Evolutionary conservation across 2,113 vertebrate genomes (phyloP).

Genomic region (Callionymus lyra): DNA sequence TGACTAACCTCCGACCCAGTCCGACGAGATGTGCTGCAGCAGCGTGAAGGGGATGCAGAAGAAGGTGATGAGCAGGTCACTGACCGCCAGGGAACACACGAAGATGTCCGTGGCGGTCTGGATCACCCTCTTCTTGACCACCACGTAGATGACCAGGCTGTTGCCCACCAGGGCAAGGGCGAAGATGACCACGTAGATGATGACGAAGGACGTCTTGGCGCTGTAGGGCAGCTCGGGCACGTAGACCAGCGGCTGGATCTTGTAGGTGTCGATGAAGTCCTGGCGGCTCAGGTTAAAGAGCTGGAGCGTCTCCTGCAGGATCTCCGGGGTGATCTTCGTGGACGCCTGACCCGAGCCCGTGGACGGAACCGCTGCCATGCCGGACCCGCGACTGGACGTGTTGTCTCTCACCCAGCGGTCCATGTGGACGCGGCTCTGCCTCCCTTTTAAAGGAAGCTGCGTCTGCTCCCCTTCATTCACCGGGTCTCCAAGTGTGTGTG

Average conservation of each 20-base stretch:
- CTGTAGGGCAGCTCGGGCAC: slow-evolving; percentile 64
- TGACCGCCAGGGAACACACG: slow-evolving; percentile 73
- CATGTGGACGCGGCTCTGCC: slow-evolving; percentile 5
- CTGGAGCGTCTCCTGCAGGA: slow-evolving; percentile 62
- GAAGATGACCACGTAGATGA: slow-evolving; percentile 70
- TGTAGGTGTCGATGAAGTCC: slow-evolving; percentile 71
- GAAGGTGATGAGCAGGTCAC: slow-evolving; percentile 78
- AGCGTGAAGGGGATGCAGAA: slow-evolving; percentile 75
- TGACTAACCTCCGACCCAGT: slow-evolving; percentile 74
- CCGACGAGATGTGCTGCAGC: slow-evolving; percentile 73
- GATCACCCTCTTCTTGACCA: slow-evolving; percentile 59
- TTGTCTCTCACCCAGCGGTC: slow-evolving; percentile 4
- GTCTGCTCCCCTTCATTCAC: no score
- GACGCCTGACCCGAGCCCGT: slow-evolving; percentile 28
- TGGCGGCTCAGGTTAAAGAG: slow-evolving; percentile 69
- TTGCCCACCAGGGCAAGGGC: slow-evolving; percentile 71
- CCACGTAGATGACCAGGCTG: slow-evolving; percentile 69
- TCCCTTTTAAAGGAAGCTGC: neutral
- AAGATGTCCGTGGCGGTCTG: slow-evolving; percentile 71
- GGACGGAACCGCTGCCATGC: slow-evolving; percentile 33
- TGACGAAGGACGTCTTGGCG: slow-evolving; percentile 64
- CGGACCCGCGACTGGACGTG: neutral
- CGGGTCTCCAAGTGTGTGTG: no score
- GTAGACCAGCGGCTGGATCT: slow-evolving; percentile 72
- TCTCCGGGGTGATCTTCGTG: slow-evolving; percentile 66